Conservation (phyloP, 2,113 vertebrate genomes). For the Polypterus bichir region DNA sequence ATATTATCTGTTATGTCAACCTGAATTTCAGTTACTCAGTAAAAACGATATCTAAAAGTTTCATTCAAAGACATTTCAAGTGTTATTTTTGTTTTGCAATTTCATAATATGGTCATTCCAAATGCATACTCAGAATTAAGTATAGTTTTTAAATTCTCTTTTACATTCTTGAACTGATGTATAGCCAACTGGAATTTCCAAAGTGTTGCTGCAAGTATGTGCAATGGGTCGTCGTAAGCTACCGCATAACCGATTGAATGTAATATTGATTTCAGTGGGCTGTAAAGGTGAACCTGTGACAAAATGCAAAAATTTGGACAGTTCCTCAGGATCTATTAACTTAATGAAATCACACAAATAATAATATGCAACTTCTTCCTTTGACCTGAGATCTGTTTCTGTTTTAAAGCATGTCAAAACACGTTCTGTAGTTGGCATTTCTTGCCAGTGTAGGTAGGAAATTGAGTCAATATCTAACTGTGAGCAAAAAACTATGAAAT, state of each 20-base stretch:
- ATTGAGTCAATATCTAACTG: slow-evolving; percentile 1
- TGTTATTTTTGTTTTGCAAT: too few species aligned
- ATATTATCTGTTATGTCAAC: not conserved
- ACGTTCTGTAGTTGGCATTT: not conserved
- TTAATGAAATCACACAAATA: slow-evolving; percentile 2
- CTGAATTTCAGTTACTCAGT: not conserved
- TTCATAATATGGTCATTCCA: not conserved
- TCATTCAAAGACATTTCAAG: not conserved
- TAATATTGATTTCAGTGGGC: slow-evolving; percentile 1
- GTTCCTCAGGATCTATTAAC: not conserved
- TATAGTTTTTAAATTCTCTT: not conserved
- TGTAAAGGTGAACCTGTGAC: not conserved
- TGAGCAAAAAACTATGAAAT: not conserved
- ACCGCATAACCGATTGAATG: not conserved
- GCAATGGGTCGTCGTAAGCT: not conserved
- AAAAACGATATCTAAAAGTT: not conserved
- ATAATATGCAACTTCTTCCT: not conserved
- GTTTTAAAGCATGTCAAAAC: not conserved
- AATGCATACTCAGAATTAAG: not conserved
- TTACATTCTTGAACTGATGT: slow-evolving; percentile 1
- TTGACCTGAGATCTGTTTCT: not conserved
- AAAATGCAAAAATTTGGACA: slow-evolving; percentile 1
- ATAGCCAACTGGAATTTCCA: not conserved
- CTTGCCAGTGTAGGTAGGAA: not conserved
- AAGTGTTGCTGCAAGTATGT: slow-evolving; percentile 2